A percentile compares a stretch with the other conserved stretches of the same genome.
Evolutionary conservation across 2,113 vertebrate species (phyloP).

Genomic region (Ictalurus furcatus): DNA sequence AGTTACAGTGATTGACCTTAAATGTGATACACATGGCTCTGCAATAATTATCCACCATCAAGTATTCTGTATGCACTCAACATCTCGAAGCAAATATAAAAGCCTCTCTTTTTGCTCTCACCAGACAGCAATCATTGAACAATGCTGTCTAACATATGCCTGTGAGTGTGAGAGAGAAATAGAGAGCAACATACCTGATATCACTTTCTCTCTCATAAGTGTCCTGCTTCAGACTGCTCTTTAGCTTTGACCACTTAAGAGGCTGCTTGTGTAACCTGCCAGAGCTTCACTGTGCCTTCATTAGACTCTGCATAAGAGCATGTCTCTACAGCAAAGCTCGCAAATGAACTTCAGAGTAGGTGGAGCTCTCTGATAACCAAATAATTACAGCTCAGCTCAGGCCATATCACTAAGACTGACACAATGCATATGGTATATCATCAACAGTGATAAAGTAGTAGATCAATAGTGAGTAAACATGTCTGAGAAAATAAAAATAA

Average conservation of each 20-base stretch:
- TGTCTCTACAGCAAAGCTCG: slow-evolving; percentile 5
- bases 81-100: slow-evolving; percentile 18
- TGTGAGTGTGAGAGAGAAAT: not conserved
- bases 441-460: not conserved
- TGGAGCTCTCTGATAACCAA: slow-evolving; percentile 12
- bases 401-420: not conserved
- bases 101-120: not conserved
- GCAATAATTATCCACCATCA: not conserved
- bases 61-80: slow-evolving; percentile 8
- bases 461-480: not conserved
- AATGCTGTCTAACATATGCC: slow-evolving; percentile 18
- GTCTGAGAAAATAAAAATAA: too few relatives aligned
- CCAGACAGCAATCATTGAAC: not conserved
- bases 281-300: slow-evolving; percentile 33
- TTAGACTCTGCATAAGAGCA: slow-evolving; percentile 33
- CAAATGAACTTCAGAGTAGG: slow-evolving; percentile 20
- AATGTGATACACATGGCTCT: not conserved
- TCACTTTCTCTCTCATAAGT: slow-evolving; percentile 23
- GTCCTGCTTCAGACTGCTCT: not conserved
- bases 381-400: not conserved
- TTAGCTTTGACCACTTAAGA: slow-evolving; percentile 20
- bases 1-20: not conserved
- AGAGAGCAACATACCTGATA: slow-evolving; percentile 17
- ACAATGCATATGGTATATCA: not conserved
- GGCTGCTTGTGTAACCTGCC: slow-evolving; percentile 28